phyloP scores from a whole-genome alignment of 2,888 invertebrate genomes.

The Diachrysia chrysitis region DNA sequence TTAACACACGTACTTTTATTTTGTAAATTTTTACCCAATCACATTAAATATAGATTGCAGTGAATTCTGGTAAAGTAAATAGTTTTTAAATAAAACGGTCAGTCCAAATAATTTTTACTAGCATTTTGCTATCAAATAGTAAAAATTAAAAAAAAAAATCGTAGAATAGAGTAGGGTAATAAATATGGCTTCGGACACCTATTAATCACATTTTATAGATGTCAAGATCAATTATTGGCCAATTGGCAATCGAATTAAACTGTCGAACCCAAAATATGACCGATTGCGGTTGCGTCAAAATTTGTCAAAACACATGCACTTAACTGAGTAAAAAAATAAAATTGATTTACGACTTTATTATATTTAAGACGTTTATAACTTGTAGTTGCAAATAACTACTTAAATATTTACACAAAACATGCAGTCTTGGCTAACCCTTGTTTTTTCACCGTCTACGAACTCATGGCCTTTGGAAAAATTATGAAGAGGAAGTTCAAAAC shows the following conservation, averaged over 20 bases:
- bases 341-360: too few relatives aligned
- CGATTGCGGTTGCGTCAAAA: not conserved
- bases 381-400: not conserved
- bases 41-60: not conserved
- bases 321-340: not conserved
- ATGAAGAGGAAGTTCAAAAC: constrained; percentile 82
- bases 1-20: not conserved
- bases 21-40: not conserved
- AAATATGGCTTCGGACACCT: not conserved
- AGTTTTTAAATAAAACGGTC: too few relatives aligned
- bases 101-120: too few relatives aligned
- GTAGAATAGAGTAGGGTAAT: not conserved
- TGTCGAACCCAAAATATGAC: not conserved
- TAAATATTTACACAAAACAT: not conserved
- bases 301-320: not conserved
- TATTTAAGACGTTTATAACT: not conserved
- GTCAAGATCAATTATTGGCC: not conserved
- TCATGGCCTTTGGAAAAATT: constrained; percentile 67
- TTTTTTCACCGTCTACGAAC: constrained; percentile 63
- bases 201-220: not conserved
- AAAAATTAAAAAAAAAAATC: too few relatives aligned
- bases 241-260: too few relatives aligned
- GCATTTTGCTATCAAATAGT: too few relatives aligned
- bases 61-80: too few relatives aligned
- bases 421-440: constrained; percentile 16